phyloP scores from a whole-genome alignment of 2,888 invertebrate genomes.

The Eucera pruinosa region DNA sequence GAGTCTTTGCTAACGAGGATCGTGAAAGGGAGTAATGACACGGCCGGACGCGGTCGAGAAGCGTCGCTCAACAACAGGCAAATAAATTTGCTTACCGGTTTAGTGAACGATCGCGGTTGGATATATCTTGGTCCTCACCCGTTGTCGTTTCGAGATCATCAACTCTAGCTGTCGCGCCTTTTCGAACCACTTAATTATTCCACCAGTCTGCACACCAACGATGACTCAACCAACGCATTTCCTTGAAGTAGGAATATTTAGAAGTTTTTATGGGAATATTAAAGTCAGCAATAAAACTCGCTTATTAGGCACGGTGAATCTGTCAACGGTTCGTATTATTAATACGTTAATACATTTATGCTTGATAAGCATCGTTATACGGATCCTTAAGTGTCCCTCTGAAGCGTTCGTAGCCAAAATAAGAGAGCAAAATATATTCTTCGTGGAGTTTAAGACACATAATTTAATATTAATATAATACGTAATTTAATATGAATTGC shows the following conservation, averaged over 20 bases:
- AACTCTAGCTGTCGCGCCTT: constrained; percentile 37
- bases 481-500: too few species aligned
- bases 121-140: constrained; percentile 46
- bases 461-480: too few species aligned
- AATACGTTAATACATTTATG: too few species aligned
- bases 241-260: constrained; percentile 5
- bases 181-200: constrained; percentile 53
- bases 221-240: constrained; percentile 35
- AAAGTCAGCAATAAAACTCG: too few species aligned
- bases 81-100: constrained; percentile 81
- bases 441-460: too few species aligned
- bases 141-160: constrained; percentile 49
- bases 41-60: constrained; percentile 78
- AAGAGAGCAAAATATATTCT: too few species aligned
- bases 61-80: constrained; percentile 69
- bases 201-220: constrained; percentile 18
- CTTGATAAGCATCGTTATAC: not conserved
- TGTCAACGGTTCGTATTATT: too few species aligned
- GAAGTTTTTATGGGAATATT: too few species aligned
- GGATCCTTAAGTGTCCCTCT: not conserved
- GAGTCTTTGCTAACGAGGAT: constrained; percentile 77
- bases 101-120: constrained; percentile 65
- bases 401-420: too few species aligned
- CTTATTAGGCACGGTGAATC: too few species aligned
- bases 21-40: constrained; percentile 82